A percentile compares a stretch with the other conserved stretches of the same genome.
Evolutionary conservation across 2,797 vertebrate genomes (phyloP).

Genomic region (Sebastes iracundus): DNA sequence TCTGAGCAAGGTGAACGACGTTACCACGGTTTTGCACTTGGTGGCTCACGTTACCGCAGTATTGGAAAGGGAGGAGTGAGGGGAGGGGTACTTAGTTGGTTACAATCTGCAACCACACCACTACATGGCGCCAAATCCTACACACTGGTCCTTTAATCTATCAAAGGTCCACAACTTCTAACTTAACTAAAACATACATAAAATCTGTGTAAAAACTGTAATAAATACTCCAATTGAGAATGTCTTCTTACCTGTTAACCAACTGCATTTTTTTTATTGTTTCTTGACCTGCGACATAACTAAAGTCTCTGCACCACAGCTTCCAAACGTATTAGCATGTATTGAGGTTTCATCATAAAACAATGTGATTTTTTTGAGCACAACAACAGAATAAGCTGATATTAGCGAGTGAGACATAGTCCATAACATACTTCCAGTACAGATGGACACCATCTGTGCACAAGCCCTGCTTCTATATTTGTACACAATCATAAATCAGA

Average conservation of each 20-base stretch:
- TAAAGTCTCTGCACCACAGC: neutral
- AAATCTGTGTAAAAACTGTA: neutral
- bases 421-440: constrained; percentile 46
- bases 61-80: no score
- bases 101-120: no score
- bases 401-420: constrained; percentile 25
- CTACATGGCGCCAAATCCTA: accelerated
- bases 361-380: neutral
- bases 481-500: constrained; percentile 38
- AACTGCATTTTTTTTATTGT: neutral
- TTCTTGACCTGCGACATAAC: neutral
- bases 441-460: constrained; percentile 67
- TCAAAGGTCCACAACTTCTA: neutral
- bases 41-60: no score
- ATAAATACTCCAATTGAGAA: neutral
- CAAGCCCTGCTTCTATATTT: constrained; percentile 53
- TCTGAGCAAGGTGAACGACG: no score
- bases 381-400: constrained; percentile 32
- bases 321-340: neutral
- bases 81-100: no score
- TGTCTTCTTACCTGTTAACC: neutral
- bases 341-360: neutral
- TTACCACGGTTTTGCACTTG: no score
- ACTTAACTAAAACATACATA: neutral
- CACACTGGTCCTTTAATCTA: neutral